phyloP scores from a whole-genome alignment of 2,113 vertebrate genomes.

The Edolisoma coerulescens region DNA sequence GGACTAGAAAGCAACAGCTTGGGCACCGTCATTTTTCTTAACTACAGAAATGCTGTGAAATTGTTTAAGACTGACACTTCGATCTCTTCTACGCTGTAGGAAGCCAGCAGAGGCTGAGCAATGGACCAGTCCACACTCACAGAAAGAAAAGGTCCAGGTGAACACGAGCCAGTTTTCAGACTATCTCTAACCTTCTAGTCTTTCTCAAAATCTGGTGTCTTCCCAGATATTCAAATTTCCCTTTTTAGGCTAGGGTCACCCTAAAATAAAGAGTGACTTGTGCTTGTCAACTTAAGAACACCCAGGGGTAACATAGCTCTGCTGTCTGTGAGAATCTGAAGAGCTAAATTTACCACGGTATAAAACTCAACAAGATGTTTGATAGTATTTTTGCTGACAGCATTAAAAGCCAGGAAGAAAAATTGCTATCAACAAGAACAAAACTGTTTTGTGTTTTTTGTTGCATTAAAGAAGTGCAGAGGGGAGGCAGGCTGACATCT shows the following conservation, averaged over 20 bases:
- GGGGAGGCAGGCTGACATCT: not conserved
- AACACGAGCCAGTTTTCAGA: not conserved
- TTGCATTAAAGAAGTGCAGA: not conserved
- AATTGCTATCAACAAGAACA: not conserved
- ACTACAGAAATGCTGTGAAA: not conserved
- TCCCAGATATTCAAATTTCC: not conserved
- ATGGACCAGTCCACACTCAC: too few species aligned
- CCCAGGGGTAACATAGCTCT: not conserved
- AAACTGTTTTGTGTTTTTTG: not conserved
- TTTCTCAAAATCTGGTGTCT: not conserved
- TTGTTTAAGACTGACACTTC: not conserved
- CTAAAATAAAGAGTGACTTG: not conserved
- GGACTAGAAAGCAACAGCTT: not conserved
- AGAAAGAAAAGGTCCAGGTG: not conserved
- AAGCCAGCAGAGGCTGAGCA: not conserved
- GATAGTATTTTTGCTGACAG: not conserved
- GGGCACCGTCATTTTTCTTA: not conserved
- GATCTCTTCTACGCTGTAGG: not conserved
- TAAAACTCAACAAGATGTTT: not conserved
- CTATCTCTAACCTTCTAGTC: not conserved
- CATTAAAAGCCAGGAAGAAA: not conserved
- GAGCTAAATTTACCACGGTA: not conserved
- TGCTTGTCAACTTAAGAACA: not conserved
- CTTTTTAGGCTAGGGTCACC: not conserved
- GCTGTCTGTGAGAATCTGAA: not conserved